A percentile compares a stretch with the other conserved stretches of the same genome.
phyloP scores from a whole-genome alignment of 2,888 invertebrate genomes.

The Parascotia fuliginaria region DNA sequence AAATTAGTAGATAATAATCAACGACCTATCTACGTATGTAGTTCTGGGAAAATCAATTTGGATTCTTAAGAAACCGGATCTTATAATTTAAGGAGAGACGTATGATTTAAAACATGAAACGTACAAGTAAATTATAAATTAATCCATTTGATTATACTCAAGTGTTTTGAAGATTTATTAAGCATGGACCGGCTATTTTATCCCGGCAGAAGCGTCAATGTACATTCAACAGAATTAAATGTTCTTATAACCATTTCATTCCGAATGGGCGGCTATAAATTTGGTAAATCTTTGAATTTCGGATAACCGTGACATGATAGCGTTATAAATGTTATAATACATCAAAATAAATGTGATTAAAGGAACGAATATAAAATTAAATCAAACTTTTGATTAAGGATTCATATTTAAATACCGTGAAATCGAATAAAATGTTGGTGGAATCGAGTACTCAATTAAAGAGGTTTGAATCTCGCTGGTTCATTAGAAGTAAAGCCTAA shows the following conservation, averaged over 20 bases:
- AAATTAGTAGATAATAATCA: neutral
- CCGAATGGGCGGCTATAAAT: neutral
- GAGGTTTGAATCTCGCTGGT: neutral
- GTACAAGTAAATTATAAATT: neutral
- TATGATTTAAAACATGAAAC: too few relatives aligned
- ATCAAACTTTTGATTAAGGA: conserved; percentile 8
- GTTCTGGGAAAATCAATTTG: neutral
- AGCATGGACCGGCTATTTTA: neutral
- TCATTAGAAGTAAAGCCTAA: conserved; percentile 5
- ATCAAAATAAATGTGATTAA: conserved; percentile 5
- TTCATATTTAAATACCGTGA: conserved; percentile 5
- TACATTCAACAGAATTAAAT: neutral
- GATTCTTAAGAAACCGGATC: neutral
- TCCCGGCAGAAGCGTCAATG: neutral
- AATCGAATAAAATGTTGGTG: conserved; percentile 7
- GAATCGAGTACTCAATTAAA: conserved; percentile 3
- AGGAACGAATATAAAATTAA: conserved; percentile 7
- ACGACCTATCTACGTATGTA: neutral
- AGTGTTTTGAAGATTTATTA: conserved; percentile 4
- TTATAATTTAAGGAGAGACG: neutral
- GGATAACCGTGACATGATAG: neutral
- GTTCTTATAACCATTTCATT: neutral
- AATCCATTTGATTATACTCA: neutral
- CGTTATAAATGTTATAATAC: too few relatives aligned
- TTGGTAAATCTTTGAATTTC: neutral